These are phyloP conservation scores for Meteorus cinctellus DNA, from an alignment of 2,888 invertebrate genomes.

Conservation along the genomic window DNA sequence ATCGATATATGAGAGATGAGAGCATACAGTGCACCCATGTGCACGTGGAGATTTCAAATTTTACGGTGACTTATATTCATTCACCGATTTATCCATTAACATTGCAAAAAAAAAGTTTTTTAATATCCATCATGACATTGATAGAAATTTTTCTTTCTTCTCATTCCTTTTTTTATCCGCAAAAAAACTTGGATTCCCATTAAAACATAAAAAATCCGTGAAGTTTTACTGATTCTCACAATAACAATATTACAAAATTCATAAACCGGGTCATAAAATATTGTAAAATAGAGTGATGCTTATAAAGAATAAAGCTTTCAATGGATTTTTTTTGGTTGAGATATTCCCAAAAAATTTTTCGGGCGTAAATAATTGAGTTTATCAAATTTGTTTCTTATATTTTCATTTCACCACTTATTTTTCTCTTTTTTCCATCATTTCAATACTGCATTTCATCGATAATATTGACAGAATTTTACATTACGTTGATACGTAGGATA, in stretches of 20 bases:
- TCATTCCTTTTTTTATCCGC: too few species aligned
- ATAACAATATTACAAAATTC: not conserved
- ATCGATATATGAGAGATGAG: conserved; percentile 16
- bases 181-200: too few species aligned
- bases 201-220: too few species aligned
- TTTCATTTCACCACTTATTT: conserved; percentile 46
- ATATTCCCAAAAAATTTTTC: not conserved
- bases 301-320: not conserved
- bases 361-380: not conserved
- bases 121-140: too few species aligned
- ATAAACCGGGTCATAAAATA: not conserved
- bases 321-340: not conserved
- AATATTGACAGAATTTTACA: conserved; percentile 66
- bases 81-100: not conserved
- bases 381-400: too few species aligned
- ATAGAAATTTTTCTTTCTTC: too few species aligned
- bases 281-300: not conserved
- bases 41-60: not conserved
- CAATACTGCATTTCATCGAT: conserved; percentile 58
- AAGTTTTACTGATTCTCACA: too few species aligned
- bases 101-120: too few species aligned
- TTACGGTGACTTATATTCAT: not conserved
- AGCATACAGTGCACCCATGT: not conserved
- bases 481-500: conserved; percentile 52
- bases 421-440: conserved; percentile 18